Percentiles rank a stretch among this genome's conserved stretches.
Conservation (phyloP, 2,888 invertebrate species). For the Eupithecia dodoneata region DNA sequence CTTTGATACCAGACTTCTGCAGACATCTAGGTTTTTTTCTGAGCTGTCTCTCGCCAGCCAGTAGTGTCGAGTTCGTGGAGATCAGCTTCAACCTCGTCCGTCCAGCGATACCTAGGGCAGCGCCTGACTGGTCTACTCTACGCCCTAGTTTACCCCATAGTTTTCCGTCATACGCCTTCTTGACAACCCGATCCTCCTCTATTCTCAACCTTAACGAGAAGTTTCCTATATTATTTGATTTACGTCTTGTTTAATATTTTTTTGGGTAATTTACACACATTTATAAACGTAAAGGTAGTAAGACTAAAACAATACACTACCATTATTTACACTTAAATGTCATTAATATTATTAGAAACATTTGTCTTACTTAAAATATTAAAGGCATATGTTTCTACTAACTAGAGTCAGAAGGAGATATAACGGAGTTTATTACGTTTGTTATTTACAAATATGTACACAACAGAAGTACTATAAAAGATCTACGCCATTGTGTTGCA, state of each 20-base stretch:
- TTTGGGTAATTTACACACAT: neutral
- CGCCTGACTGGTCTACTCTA: neutral
- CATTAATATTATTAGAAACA: too few species aligned
- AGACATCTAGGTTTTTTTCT: neutral
- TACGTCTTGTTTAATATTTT: neutral
- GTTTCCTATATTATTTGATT: neutral
- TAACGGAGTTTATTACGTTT: neutral
- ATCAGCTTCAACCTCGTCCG: neutral
- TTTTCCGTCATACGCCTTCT: neutral
- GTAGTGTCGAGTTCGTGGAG: neutral
- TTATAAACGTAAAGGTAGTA: too few species aligned
- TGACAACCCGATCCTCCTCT: neutral
- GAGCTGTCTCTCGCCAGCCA: neutral
- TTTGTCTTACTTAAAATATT: neutral
- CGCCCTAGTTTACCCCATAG: too few species aligned
- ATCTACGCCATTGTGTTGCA: conserved; percentile 34
- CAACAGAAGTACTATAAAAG: conserved; percentile 11
- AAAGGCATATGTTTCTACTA: neutral
- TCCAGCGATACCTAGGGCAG: neutral
- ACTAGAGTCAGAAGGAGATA: neutral
- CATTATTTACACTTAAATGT: too few species aligned
- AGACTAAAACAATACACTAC: too few species aligned
- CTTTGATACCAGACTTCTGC: neutral
- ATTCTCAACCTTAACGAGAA: neutral
- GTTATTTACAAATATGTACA: neutral